Evolutionary conservation across 1,140 invertebrate species (phyloP).

Genomic region (Caerostris darwini): DNA sequence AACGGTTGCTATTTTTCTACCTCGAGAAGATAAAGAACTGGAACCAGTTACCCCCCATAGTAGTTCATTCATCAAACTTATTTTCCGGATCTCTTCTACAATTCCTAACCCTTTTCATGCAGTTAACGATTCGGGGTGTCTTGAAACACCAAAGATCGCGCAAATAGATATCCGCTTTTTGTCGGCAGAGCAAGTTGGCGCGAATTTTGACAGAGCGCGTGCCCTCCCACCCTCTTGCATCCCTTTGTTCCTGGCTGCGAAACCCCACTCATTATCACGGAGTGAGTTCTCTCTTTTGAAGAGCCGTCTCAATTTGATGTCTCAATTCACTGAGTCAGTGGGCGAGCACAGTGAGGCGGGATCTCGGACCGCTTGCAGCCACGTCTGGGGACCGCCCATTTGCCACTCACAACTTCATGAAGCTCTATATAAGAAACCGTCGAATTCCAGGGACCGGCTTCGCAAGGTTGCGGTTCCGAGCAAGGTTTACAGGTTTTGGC

Average conservation of each 20-base stretch:
- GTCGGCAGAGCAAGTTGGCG: neutral
- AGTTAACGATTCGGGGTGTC: neutral
- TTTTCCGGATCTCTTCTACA: slow-evolving; percentile 16
- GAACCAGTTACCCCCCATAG: neutral
- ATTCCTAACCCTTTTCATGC: neutral
- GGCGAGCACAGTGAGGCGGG: slow-evolving; percentile 7
- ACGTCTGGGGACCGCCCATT: slow-evolving; percentile 40
- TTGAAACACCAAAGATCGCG: neutral
- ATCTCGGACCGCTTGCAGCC: slow-evolving; percentile 2
- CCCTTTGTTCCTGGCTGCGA: slow-evolving; percentile 16
- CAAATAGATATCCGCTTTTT: neutral
- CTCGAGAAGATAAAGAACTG: neutral
- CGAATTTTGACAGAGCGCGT: slow-evolving; percentile 16
- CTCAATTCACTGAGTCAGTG: slow-evolving; percentile 19
- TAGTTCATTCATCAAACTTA: neutral
- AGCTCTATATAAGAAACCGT: slow-evolving; percentile 12
- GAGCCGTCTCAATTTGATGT: slow-evolving; percentile 35
- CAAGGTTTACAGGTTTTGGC: slow-evolving; percentile 34
- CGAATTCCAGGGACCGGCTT: slow-evolving; percentile 26
- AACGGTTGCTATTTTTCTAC: neutral
- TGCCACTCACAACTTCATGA: slow-evolving; percentile 6
- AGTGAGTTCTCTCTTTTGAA: slow-evolving; percentile 28
- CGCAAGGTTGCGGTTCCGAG: slow-evolving; percentile 13
- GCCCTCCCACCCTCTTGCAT: slow-evolving; percentile 13
- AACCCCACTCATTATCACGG: neutral